These are phyloP conservation scores for Schizopygopsis malacanthus DNA, from an alignment of 2,797 vertebrate genomes.

Conservation along the genomic window DNA sequence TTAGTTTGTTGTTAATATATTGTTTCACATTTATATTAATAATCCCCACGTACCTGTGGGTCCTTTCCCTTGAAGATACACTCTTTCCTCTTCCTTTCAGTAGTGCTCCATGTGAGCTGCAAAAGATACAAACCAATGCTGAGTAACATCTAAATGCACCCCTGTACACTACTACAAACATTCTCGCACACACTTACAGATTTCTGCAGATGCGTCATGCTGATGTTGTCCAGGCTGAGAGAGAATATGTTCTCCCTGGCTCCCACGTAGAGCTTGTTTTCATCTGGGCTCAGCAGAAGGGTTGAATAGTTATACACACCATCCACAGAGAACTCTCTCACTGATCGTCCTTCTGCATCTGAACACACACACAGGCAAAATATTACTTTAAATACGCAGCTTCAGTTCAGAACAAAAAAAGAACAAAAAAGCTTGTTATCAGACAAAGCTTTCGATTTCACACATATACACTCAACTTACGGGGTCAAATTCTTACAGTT, in stretches of 20 bases:
- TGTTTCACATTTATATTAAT: neutral
- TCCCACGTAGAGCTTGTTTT: slow-evolving; percentile 86
- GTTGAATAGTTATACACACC: slow-evolving; percentile 87
- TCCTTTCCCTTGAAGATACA: slow-evolving; percentile 95
- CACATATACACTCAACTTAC: neutral
- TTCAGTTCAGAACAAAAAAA: neutral
- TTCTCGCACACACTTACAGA: slow-evolving; percentile 67
- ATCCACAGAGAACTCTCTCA: slow-evolving; percentile 81
- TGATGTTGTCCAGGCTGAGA: slow-evolving; percentile 81
- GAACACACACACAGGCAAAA: slow-evolving; percentile 53
- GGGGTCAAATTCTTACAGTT: neutral
- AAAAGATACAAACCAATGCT: slow-evolving; percentile 51
- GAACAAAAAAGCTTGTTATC: neutral
- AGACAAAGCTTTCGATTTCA: neutral
- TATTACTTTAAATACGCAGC: neutral
- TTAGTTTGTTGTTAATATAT: neutral
- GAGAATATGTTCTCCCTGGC: slow-evolving; percentile 88
- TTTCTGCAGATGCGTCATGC: slow-evolving; percentile 75
- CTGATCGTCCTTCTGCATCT: slow-evolving; percentile 79
- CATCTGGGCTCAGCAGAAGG: slow-evolving; percentile 86
- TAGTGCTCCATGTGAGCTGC: slow-evolving; percentile 88
- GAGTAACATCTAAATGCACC: slow-evolving; percentile 18
- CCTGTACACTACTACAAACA: slow-evolving; percentile 35
- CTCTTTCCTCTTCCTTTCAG: slow-evolving; percentile 86
- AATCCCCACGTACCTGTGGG: slow-evolving; percentile 79